Conservation (phyloP, 1,140 invertebrate species). For the Heliconius eleuchia region DNA sequence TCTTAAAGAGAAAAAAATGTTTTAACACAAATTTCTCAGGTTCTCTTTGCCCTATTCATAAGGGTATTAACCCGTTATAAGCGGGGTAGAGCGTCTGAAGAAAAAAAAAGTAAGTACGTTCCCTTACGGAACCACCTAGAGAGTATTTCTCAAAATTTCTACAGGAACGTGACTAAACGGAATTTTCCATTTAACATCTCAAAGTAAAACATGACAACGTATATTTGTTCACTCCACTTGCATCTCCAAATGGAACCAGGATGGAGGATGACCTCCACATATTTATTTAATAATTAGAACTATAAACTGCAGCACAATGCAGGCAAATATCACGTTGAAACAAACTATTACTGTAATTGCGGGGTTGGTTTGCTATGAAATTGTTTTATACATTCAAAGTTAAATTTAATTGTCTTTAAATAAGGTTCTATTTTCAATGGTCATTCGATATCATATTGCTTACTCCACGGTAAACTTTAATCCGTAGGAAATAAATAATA, state of each 20-base stretch:
- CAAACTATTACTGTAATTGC: constrained; percentile 30
- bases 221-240: not conserved
- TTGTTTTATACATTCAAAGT: not conserved
- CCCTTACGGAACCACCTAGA: too few relatives aligned
- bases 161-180: too few relatives aligned
- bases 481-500: constrained; percentile 26
- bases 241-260: not conserved
- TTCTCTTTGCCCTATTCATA: too few relatives aligned
- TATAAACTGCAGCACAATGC: constrained; percentile 29
- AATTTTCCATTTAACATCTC: too few relatives aligned
- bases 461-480: constrained; percentile 5
- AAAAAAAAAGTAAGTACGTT: too few relatives aligned
- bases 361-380: constrained; percentile 17
- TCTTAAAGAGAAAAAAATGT: too few relatives aligned
- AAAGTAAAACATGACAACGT: not conserved
- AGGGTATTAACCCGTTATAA: too few relatives aligned
- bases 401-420: not conserved
- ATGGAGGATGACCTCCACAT: constrained; percentile 1
- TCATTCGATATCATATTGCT: not conserved
- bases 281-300: constrained; percentile 30
- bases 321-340: constrained; percentile 17
- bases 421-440: not conserved
- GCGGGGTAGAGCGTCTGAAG: too few relatives aligned
- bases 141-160: too few relatives aligned
- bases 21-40: too few relatives aligned